A percentile compares a stretch with the other conserved stretches of the same genome.
Evolutionary conservation across 2,113 vertebrate genomes (phyloP).

Genomic region (Sebastes schlegelii): DNA sequence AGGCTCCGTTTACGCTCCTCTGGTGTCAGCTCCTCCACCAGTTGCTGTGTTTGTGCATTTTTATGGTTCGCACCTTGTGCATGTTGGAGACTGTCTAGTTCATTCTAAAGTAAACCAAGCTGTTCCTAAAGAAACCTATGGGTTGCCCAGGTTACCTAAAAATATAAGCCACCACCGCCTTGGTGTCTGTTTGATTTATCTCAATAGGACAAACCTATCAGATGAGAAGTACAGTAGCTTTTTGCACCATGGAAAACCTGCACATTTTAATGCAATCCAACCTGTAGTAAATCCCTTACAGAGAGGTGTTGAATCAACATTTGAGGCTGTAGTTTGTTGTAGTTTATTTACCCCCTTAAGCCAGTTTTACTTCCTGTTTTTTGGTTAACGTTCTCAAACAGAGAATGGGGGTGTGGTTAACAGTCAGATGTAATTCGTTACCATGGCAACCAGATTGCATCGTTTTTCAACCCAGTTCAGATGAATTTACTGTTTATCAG

Average conservation of each 20-base stretch:
- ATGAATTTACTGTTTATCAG: too few relatives aligned
- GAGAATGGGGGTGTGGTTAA: too few relatives aligned
- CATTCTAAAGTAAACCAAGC: slow-evolving; percentile 38
- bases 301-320: neutral
- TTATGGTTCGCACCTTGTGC: slow-evolving; percentile 65
- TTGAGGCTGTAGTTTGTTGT: neutral
- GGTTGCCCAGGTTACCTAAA: neutral
- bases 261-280: neutral
- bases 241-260: neutral
- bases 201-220: neutral
- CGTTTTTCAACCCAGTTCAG: too few relatives aligned
- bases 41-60: slow-evolving; percentile 84
- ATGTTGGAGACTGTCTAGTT: slow-evolving; percentile 30
- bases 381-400: too few relatives aligned
- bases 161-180: neutral
- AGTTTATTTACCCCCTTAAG: too few relatives aligned
- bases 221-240: neutral
- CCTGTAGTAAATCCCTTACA: neutral
- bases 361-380: too few relatives aligned
- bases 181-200: slow-evolving; percentile 21
- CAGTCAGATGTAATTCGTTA: too few relatives aligned
- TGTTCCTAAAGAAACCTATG: slow-evolving; percentile 20
- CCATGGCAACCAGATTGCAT: too few relatives aligned
- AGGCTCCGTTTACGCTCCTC: slow-evolving; percentile 79
- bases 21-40: slow-evolving; percentile 70